These are phyloP conservation scores for Listronotus oregonensis DNA, from an alignment of 1,140 invertebrate genomes.

Conservation along the genomic window DNA sequence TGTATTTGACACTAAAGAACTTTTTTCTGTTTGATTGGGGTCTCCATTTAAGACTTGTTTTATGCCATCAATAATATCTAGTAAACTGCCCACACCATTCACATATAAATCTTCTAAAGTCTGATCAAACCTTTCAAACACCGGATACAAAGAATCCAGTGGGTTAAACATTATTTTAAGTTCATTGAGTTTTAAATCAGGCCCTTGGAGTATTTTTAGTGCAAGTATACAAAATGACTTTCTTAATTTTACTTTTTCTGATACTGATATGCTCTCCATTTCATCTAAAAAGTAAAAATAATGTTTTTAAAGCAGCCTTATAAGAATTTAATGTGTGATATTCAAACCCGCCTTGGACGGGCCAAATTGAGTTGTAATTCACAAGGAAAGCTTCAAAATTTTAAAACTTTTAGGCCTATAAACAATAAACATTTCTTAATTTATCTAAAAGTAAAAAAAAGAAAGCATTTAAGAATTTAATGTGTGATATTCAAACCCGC, in stretches of 20 bases:
- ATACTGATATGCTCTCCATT: constrained; percentile 45
- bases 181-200: constrained; percentile 68
- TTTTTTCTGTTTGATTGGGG: constrained; percentile 43
- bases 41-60: constrained; percentile 57
- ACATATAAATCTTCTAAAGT: constrained; percentile 61
- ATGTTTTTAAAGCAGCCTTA: too few species aligned
- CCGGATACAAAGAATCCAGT: constrained; percentile 61
- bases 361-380: too few species aligned
- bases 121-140: constrained; percentile 60
- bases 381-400: too few species aligned
- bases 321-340: too few species aligned
- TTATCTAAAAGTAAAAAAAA: too few species aligned
- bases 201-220: constrained; percentile 68
- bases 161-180: constrained; percentile 62
- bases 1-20: constrained; percentile 45
- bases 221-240: constrained; percentile 67
- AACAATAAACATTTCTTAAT: too few species aligned
- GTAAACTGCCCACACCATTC: constrained; percentile 64
- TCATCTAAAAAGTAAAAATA: constrained; percentile 40
- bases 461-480: too few species aligned
- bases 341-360: too few species aligned
- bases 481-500: too few species aligned
- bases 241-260: constrained; percentile 49
- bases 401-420: too few species aligned
- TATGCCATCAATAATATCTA: constrained; percentile 67